Evolutionary conservation across 2,797 vertebrate genomes (phyloP).

Genomic region (Okamejei kenojei): DNA sequence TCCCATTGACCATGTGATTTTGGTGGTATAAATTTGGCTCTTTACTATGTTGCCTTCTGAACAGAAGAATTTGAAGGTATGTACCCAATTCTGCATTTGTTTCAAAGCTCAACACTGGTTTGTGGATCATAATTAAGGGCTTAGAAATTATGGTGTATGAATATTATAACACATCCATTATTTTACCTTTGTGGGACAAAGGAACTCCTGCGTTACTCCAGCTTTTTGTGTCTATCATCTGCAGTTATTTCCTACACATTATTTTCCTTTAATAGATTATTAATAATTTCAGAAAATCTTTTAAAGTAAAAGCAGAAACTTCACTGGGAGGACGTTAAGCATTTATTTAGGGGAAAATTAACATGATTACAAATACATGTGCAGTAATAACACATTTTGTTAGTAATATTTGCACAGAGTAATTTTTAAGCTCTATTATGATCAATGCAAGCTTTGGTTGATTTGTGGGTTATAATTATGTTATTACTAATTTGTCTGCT

Average conservation of each 20-base stretch:
- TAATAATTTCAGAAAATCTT: background rate
- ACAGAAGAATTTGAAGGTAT: slow-evolving; percentile 82
- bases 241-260: no score
- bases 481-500: background rate
- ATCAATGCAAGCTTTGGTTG: background rate
- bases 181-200: background rate
- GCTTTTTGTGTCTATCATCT: no score
- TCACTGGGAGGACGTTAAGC: background rate
- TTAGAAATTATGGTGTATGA: background rate
- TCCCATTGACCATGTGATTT: slow-evolving; percentile 55
- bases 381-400: background rate
- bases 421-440: background rate
- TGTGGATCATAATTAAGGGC: background rate
- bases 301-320: background rate
- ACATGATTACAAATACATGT: no score
- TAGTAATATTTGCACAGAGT: background rate
- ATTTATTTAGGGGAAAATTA: background rate
- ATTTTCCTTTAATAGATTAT: background rate
- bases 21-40: slow-evolving; percentile 67
- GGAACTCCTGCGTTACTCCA: no score
- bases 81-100: slow-evolving; percentile 41
- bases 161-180: background rate
- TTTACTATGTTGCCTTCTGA: slow-evolving; percentile 47
- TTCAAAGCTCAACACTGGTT: background rate
- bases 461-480: background rate